Conservation (phyloP, 2,113 vertebrate species). For the Cepphus grylle region DNA sequence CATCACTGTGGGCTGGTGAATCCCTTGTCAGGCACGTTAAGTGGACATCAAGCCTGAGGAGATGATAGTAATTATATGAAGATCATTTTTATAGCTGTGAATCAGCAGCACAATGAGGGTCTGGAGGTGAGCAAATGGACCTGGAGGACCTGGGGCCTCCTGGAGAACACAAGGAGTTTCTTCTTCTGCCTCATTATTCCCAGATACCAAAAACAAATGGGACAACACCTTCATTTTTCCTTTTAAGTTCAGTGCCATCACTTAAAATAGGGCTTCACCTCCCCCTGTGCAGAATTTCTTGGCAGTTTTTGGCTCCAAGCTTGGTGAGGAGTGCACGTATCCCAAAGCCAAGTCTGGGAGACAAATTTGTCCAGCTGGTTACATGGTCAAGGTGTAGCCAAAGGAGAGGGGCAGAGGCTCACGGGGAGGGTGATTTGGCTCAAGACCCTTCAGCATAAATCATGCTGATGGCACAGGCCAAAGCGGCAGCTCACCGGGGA, state of each 20-base stretch:
- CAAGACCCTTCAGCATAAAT: background rate
- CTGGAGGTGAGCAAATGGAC: background rate
- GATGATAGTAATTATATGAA: background rate
- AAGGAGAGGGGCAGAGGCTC: background rate
- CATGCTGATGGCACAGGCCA: accelerated
- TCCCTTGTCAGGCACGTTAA: background rate
- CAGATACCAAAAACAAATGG: background rate
- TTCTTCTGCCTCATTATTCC: background rate
- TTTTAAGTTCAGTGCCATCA: background rate
- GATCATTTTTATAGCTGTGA: background rate
- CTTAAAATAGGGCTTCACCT: background rate
- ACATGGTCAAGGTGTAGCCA: background rate
- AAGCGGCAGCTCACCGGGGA: background rate
- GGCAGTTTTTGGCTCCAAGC: background rate
- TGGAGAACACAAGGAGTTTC: background rate
- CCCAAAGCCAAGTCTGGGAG: background rate
- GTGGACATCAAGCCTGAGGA: background rate
- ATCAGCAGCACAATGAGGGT: background rate
- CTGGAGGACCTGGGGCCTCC: background rate
- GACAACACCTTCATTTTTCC: background rate
- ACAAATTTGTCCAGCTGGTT: background rate
- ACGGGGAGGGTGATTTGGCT: background rate
- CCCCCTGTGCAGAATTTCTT: background rate
- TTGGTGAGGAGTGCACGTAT: background rate
- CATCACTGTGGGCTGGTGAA: background rate